phyloP scores from a whole-genome alignment of 1,140 invertebrate genomes.

The Anadara kagoshimensis region DNA sequence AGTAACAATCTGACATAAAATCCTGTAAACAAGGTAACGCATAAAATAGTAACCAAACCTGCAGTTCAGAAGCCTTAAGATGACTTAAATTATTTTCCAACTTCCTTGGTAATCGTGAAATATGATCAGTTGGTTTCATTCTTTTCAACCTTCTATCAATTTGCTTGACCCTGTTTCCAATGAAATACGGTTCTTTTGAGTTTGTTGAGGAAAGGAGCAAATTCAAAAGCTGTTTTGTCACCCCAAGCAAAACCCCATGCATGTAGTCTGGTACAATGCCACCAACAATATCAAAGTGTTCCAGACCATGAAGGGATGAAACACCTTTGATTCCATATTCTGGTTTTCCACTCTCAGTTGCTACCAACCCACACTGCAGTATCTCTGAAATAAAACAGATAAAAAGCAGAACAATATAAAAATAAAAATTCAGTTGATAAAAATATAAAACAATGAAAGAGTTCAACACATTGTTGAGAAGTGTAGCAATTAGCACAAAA shows the following conservation, averaged over 20 bases:
- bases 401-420: no score
- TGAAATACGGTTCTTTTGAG: conserved; percentile 15
- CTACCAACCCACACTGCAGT: neutral
- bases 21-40: no score
- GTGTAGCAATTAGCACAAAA: no score
- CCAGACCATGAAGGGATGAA: conserved; percentile 14
- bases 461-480: no score
- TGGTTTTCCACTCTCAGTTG: neutral
- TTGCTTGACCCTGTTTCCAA: conserved; percentile 8
- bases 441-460: no score
- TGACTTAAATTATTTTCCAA: conserved; percentile 17
- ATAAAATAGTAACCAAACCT: neutral
- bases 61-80: conserved; percentile 27
- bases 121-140: conserved; percentile 25
- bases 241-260: conserved; percentile 10
- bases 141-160: conserved; percentile 13
- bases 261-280: conserved; percentile 26
- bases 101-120: conserved; percentile 20
- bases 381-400: neutral
- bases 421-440: no score
- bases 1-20: no score
- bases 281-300: conserved; percentile 20
- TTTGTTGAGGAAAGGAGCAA: conserved; percentile 4
- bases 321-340: conserved; percentile 19
- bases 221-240: conserved; percentile 12